Base-by-base conservation (phyloP, 2,797 vertebrate species). In the Lepilemur septentrionalis region DNA sequence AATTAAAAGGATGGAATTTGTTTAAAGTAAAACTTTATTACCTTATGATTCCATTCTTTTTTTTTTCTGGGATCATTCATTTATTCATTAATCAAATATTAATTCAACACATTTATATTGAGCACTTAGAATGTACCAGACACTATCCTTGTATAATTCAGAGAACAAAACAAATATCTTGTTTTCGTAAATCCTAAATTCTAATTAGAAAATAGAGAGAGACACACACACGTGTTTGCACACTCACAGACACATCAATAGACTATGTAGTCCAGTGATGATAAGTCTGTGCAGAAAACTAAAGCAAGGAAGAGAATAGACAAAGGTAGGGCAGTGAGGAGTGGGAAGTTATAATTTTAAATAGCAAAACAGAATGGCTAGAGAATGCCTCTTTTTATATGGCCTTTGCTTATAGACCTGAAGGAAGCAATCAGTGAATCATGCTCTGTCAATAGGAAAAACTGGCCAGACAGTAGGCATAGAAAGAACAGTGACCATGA, bases 141-240 rank as follows among this genome's bases (percentile, higher is more conserved):
- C 41, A 35, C 41, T 52, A 50, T 35, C 25, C 1, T 63, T 87
- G 63, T 46, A 50, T 35, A n/a, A 17, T 57, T 69, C 41, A 63
- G 57, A 84, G 38, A 91, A 32, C 18, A 84, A 89, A 96, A 28
- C 46, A 50, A 73, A 88, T 5, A 76, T n/a, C 43, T 57, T 80
- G 15, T 57, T 84, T 87, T 50, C 17, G 25, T 10, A 12, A 76
- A 80, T 85, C 48, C 23, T 76, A 38, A 35, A 48, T 76, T 32
- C 22, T 65, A 70, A 35, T 11, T 70, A 30, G 9, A 59, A 61
- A 89, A 65, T 70, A 86, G 0, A 81, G 57, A 67, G 15, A 52
- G 7, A 55, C 13, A 81, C 30, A 23, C 0, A 17, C 46, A 2
- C 32, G 1, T 4, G 7, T 5, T 11, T n/a, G 7, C 11, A n/a